A percentile compares a stretch with the other conserved stretches of the same genome.
Conservation (phyloP, 2,797 vertebrate species). For the Lagorchestes hirsutus region DNA sequence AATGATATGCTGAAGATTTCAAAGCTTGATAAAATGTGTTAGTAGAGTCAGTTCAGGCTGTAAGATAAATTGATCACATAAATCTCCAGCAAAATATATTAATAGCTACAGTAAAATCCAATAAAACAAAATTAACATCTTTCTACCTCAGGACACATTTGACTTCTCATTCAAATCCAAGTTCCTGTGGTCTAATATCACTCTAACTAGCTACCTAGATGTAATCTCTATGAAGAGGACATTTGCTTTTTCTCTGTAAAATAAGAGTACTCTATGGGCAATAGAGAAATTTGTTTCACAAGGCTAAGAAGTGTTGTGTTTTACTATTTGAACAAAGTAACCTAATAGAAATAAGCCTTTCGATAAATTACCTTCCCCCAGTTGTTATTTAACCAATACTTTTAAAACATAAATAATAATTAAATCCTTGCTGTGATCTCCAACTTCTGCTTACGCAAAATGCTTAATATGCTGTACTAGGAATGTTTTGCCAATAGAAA, state of each 20-base stretch:
- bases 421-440: constrained; percentile 9
- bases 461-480: neutral
- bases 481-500: constrained; percentile 1
- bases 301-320: constrained; percentile 6
- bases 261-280: constrained; percentile 10
- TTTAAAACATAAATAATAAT: neutral
- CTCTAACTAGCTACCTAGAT: constrained; percentile 8
- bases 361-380: neutral
- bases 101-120: constrained; percentile 76
- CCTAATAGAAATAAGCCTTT: neutral
- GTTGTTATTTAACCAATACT: constrained; percentile 4
- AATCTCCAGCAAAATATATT: constrained; percentile 78
- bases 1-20: constrained; percentile 64
- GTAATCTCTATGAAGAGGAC: constrained; percentile 22
- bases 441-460: constrained; percentile 31
- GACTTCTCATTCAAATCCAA: constrained; percentile 50
- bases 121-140: constrained; percentile 76
- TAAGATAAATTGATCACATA: constrained; percentile 76
- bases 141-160: constrained; percentile 61
- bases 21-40: constrained; percentile 68
- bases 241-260: constrained; percentile 53
- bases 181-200: neutral
- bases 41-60: constrained; percentile 67
- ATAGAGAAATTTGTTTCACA: constrained; percentile 17
- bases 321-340: constrained; percentile 40